Evolutionary conservation across 2,113 vertebrate genomes (phyloP).

Genomic region (Cathartes aura): DNA sequence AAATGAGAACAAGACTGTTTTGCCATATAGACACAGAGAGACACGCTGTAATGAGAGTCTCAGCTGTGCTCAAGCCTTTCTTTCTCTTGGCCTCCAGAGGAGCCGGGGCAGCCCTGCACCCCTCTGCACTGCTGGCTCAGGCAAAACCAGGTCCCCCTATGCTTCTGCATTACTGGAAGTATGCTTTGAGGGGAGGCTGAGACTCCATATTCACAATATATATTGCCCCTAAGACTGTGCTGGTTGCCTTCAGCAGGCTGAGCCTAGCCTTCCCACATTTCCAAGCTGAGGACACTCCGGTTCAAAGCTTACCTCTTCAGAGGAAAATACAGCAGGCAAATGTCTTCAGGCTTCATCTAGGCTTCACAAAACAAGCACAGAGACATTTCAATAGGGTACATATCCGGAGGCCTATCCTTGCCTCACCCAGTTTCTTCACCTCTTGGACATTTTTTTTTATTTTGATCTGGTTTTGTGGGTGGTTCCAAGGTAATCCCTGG

Average conservation of each 20-base stretch:
- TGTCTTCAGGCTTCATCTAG: not conserved
- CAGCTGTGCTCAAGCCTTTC: not conserved
- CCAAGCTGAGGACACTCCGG: not conserved
- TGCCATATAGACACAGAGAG: not conserved
- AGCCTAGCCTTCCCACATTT: not conserved
- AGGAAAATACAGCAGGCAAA: not conserved
- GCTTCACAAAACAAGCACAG: not conserved
- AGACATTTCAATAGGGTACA: not conserved
- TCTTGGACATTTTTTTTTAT: not conserved
- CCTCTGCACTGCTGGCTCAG: not conserved
- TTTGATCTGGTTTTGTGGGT: not conserved
- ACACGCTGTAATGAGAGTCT: not conserved
- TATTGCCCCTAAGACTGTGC: not conserved
- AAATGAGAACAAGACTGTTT: not conserved
- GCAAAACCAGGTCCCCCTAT: not conserved
- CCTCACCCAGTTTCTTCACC: not conserved
- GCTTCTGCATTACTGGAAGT: not conserved
- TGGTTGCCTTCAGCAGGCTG: not conserved
- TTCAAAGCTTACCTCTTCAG: not conserved
- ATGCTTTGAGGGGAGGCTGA: accelerated
- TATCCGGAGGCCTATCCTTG: not conserved
- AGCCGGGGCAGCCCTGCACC: not conserved
- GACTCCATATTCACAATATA: not conserved
- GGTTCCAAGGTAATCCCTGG: not conserved
- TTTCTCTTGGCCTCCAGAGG: not conserved